Percentiles rank a stretch among this genome's conserved stretches.
phyloP scores from a whole-genome alignment of 2,888 invertebrate species.

The Trichacis sp. region DNA sequence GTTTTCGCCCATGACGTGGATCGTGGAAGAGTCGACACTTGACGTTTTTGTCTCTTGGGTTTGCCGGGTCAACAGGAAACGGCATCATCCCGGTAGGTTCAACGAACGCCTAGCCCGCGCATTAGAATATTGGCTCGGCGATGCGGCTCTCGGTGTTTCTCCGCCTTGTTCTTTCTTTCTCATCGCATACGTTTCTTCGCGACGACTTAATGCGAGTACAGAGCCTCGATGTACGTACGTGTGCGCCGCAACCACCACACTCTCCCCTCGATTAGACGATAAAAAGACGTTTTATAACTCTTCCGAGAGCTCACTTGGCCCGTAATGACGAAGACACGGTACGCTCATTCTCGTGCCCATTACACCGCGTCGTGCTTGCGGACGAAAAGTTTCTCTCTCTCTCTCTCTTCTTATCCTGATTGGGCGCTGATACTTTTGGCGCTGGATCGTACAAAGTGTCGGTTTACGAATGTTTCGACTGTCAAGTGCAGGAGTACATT shows the following conservation, averaged over 20 bases:
- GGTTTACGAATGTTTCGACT: no score
- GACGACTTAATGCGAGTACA: constrained; percentile 51
- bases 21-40: no score
- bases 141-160: constrained; percentile 44
- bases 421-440: background rate
- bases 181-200: constrained; percentile 33
- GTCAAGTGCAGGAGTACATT: no score
- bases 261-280: constrained; percentile 41
- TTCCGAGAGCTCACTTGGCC: constrained; percentile 11
- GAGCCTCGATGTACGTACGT: constrained; percentile 43
- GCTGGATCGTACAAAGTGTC: background rate
- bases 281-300: constrained; percentile 42
- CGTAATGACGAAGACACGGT: constrained; percentile 25
- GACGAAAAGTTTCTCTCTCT: background rate
- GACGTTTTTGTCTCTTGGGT: constrained; percentile 27
- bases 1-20: no score
- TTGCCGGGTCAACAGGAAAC: constrained; percentile 41
- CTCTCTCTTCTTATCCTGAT: background rate
- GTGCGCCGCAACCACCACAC: constrained; percentile 34
- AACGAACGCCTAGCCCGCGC: constrained; percentile 60
- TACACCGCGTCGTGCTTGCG: background rate
- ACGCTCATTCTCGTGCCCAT: background rate
- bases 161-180: constrained; percentile 32
- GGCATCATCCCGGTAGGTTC: constrained; percentile 53
- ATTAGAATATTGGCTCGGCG: constrained; percentile 60